Evolutionary conservation across 30 jellyfish, hydroid and myxozoan species (phyloP).

Genomic region (Haliclystus octoradiatus): DNA sequence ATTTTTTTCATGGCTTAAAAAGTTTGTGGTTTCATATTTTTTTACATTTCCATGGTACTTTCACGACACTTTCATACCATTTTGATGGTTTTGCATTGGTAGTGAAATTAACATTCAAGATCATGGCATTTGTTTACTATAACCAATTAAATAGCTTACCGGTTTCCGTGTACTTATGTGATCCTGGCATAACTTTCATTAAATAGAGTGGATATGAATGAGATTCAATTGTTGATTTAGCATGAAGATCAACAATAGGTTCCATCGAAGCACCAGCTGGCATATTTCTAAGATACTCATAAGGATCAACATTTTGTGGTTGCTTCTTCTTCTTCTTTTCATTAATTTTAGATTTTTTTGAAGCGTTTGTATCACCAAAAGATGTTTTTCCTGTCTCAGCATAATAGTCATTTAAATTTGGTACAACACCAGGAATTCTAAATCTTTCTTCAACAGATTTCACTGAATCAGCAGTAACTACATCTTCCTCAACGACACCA

Average conservation of each 20-base stretch:
- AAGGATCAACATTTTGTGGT: conserved; percentile 73
- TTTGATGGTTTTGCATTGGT: too few species aligned
- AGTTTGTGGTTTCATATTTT: too few species aligned
- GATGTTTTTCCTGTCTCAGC: conserved; percentile 87
- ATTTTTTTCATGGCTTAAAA: too few species aligned
- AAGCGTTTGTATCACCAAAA: conserved; percentile 28
- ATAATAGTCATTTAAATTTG: conserved; percentile 67
- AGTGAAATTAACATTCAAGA: too few species aligned
- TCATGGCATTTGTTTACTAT: too few species aligned
- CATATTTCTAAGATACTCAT: conserved; percentile 81
- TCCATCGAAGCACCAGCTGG: conserved; percentile 98
- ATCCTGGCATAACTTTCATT: conserved; percentile 95
- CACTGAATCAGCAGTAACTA: conserved; percentile 57
- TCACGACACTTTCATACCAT: too few species aligned
- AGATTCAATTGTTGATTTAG: conserved; percentile 49
- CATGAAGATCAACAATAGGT: conserved; percentile 87
- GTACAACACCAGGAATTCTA: conserved; percentile 63
- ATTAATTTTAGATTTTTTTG: conserved; percentile 51
- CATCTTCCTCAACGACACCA: conserved; percentile 27
- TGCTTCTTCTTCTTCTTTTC: conserved; percentile 43
- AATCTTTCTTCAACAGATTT: conserved; percentile 70
- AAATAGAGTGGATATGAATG: conserved; percentile 79
- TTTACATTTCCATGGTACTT: too few species aligned
- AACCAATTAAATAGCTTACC: too few species aligned
- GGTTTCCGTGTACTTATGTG: conserved; percentile 51